phyloP scores from a whole-genome alignment of 2,113 vertebrate species.

The Felis chaus region DNA sequence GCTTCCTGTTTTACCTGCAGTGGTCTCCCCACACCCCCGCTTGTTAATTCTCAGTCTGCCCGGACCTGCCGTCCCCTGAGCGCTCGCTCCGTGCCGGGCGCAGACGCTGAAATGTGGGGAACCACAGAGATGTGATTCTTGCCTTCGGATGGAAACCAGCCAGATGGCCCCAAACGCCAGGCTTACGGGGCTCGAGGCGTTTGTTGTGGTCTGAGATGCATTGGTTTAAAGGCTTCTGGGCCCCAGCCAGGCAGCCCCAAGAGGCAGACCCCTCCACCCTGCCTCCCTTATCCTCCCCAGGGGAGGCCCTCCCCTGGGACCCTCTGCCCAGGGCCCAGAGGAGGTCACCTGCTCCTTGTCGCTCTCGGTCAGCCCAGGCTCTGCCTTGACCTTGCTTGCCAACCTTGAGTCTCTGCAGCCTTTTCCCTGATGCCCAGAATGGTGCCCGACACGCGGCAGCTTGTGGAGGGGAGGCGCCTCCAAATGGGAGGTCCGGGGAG shows the following conservation, averaged over 20 bases:
- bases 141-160: neutral
- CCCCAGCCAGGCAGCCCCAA: neutral
- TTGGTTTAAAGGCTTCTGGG: neutral
- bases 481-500: accelerated
- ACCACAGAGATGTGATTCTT: neutral
- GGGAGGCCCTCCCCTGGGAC: neutral
- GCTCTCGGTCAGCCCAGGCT: neutral
- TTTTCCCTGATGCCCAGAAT: neutral
- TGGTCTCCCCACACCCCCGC: accelerated
- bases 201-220: neutral
- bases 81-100: neutral
- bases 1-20: accelerated
- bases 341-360: neutral
- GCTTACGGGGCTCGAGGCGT: accelerated
- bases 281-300: accelerated
- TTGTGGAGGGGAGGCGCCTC: neutral
- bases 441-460: neutral
- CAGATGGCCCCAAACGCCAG: accelerated
- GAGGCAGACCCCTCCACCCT: neutral
- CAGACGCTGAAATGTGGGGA: neutral
- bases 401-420: conserved; percentile 2
- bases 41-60: neutral
- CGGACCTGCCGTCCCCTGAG: neutral
- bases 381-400: conserved; percentile 44
- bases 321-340: neutral